phyloP scores from a whole-genome alignment of 2,113 vertebrate genomes.

The Carollia perspicillata region DNA sequence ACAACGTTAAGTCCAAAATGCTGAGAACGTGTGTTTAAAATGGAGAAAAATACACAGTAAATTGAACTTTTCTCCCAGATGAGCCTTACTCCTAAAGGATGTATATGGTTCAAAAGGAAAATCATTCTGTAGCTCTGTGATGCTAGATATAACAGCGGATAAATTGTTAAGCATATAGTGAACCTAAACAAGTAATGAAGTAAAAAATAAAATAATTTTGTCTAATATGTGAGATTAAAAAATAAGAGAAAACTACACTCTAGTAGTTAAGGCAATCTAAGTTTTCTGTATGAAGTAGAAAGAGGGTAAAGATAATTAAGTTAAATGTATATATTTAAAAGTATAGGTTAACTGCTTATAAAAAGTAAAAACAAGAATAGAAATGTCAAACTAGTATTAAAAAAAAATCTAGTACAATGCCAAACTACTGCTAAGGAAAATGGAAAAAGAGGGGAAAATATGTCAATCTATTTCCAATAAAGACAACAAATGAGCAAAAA shows the following conservation, averaged over 20 bases:
- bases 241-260: neutral
- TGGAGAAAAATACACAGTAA: neutral
- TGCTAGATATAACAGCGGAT: neutral
- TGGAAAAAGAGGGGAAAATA: neutral
- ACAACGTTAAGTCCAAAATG: neutral
- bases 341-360: neutral
- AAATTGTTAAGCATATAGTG: neutral
- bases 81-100: neutral
- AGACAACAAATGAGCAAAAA: neutral
- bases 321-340: neutral
- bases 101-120: neutral
- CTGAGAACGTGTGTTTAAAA: neutral
- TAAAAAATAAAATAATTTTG: neutral
- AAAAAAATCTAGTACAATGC: neutral
- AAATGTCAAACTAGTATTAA: neutral
- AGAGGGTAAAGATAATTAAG: neutral
- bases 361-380: neutral
- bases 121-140: neutral
- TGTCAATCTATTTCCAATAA: neutral
- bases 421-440: neutral
- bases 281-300: neutral
- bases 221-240: neutral
- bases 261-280: neutral
- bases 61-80: neutral
- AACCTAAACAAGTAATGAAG: neutral